These are phyloP conservation scores for Beaufortia kweichowensis DNA, from an alignment of 2,113 vertebrate genomes.

Conservation along the genomic window DNA sequence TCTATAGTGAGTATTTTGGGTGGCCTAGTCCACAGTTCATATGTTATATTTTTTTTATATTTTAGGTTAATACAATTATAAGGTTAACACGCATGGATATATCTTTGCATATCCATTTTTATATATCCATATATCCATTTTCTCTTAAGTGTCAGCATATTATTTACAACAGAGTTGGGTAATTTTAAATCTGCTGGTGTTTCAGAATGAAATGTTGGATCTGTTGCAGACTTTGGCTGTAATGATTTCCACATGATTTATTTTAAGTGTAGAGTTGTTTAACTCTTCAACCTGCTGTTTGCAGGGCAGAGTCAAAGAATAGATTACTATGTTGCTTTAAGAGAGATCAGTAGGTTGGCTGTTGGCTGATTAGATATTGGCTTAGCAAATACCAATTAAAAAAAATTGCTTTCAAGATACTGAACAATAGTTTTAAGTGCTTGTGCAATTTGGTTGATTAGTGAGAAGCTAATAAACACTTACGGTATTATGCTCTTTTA, in stretches of 20 bases:
- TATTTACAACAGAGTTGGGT: not conserved
- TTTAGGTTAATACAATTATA: no score
- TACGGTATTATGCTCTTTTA: no score
- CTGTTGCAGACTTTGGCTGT: not conserved
- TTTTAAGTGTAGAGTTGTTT: slow-evolving; percentile 7
- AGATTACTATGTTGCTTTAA: slow-evolving; percentile 10
- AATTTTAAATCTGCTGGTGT: not conserved
- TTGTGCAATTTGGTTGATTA: not conserved
- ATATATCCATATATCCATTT: no score
- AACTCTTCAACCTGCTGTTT: slow-evolving; percentile 1
- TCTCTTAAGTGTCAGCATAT: not conserved
- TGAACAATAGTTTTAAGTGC: not conserved
- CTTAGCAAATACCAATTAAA: not conserved
- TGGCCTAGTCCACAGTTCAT: no score
- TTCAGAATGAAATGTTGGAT: slow-evolving; percentile 2
- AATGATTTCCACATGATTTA: slow-evolving; percentile 40
- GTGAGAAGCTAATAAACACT: no score
- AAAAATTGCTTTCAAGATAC: not conserved
- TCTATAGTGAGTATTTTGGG: no score
- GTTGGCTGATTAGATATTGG: slow-evolving; percentile 8
- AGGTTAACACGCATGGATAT: no score
- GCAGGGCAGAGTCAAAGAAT: slow-evolving; percentile 12
- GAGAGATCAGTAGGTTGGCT: not conserved
- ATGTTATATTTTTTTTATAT: no score
- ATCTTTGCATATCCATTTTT: no score